Conservation (phyloP, 1,140 invertebrate species). For the Sycobia sp. region DNA sequence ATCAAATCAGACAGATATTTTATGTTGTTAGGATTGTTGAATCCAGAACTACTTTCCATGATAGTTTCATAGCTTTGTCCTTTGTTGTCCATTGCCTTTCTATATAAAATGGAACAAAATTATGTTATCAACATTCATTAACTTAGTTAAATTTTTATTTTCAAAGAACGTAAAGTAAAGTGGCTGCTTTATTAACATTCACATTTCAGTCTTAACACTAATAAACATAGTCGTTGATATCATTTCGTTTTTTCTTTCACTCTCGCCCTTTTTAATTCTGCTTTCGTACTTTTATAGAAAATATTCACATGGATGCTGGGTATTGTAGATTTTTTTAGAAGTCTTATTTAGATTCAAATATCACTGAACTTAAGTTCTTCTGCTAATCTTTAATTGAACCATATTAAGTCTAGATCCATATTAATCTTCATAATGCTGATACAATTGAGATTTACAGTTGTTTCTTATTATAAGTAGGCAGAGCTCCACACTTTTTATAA, state of each 20-base stretch:
- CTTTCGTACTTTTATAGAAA: neutral
- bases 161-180: constrained; percentile 7
- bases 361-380: neutral
- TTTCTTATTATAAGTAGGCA: neutral
- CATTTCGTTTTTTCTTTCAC: neutral
- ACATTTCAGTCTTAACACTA: constrained; percentile 33
- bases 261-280: neutral
- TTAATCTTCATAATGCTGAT: constrained; percentile 13
- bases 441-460: constrained; percentile 1
- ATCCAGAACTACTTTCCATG: constrained; percentile 82
- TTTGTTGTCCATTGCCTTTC: constrained; percentile 79
- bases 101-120: constrained; percentile 60
- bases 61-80: constrained; percentile 82
- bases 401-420: constrained; percentile 16
- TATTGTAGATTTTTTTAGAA: neutral
- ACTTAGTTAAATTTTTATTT: constrained; percentile 1
- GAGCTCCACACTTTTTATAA: neutral
- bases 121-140: constrained; percentile 1
- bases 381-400: constrained; percentile 2
- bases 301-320: neutral
- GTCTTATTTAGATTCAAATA: neutral
- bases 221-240: neutral
- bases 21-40: constrained; percentile 89
- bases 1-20: constrained; percentile 76
- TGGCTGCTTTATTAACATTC: constrained; percentile 54